Conservation (phyloP, 92 coral and sea anemone species). For the Zoanthus sansibaricus region DNA sequence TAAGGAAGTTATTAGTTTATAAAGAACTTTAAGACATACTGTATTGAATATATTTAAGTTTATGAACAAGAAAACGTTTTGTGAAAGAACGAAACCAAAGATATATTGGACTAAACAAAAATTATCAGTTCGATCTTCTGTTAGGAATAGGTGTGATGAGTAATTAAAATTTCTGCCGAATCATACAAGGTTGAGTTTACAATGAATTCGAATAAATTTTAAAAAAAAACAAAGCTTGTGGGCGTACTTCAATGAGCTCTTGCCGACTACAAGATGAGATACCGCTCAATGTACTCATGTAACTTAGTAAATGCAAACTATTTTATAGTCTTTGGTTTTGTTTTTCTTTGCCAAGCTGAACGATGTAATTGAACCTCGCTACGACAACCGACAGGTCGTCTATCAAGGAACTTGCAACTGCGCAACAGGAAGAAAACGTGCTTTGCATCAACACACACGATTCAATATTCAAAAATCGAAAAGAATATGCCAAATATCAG, state of each 20-base stretch:
- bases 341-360: not conserved
- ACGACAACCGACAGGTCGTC: not conserved
- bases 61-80: not conserved
- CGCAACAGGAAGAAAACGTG: not conserved
- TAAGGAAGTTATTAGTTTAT: not conserved
- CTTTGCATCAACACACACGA: not conserved
- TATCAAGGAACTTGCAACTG: not conserved
- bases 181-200: too few relatives aligned
- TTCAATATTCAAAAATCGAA: not conserved
- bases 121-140: too few relatives aligned
- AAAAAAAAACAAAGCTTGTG: too few relatives aligned
- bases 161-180: too few relatives aligned
- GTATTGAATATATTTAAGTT: not conserved
- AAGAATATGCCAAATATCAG: too few relatives aligned
- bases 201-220: too few relatives aligned
- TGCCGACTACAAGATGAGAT: not conserved
- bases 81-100: too few relatives aligned
- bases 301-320: not conserved
- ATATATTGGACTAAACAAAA: too few relatives aligned
- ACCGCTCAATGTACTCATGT: not conserved
- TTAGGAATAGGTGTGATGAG: too few relatives aligned
- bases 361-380: not conserved
- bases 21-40: not conserved
- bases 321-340: not conserved
- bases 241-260: too few relatives aligned